Percentiles rank a stretch among this genome's conserved stretches.
These are phyloP conservation scores for Hydrophis major DNA, from an alignment of 2,797 vertebrate genomes.

Conservation along the genomic window DNA sequence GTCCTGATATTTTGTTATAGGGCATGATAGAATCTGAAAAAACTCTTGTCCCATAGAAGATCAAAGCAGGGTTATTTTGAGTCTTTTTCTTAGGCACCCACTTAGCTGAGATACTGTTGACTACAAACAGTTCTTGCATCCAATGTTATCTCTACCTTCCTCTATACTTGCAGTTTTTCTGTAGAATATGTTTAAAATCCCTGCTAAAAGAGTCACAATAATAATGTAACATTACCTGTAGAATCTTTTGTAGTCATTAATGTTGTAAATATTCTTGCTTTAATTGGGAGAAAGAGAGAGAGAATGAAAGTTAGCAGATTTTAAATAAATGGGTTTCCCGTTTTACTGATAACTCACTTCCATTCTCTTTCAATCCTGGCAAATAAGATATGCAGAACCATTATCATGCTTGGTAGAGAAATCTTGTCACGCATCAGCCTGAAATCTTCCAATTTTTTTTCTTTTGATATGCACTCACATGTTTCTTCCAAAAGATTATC, in stretches of 20 bases:
- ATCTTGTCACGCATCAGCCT: not conserved
- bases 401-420: not conserved
- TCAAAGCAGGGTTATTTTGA: not conserved
- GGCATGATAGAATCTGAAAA: not conserved
- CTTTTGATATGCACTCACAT: not conserved
- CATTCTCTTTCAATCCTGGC: not conserved
- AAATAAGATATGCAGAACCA: not conserved
- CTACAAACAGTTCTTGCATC: not conserved
- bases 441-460: not conserved
- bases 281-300: slow-evolving; percentile 51
- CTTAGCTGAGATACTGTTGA: not conserved
- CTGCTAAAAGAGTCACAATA: not conserved
- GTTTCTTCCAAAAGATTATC: not conserved
- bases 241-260: slow-evolving; percentile 85
- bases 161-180: not conserved
- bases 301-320: slow-evolving; percentile 30
- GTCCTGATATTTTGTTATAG: not conserved
- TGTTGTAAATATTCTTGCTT: slow-evolving; percentile 92
- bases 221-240: slow-evolving; percentile 71
- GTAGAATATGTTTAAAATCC: not conserved
- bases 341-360: not conserved
- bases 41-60: not conserved
- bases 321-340: not conserved
- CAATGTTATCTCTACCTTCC: not conserved
- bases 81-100: not conserved